phyloP scores from a whole-genome alignment of 2,888 invertebrate species.

The Notodonta ziczac region DNA sequence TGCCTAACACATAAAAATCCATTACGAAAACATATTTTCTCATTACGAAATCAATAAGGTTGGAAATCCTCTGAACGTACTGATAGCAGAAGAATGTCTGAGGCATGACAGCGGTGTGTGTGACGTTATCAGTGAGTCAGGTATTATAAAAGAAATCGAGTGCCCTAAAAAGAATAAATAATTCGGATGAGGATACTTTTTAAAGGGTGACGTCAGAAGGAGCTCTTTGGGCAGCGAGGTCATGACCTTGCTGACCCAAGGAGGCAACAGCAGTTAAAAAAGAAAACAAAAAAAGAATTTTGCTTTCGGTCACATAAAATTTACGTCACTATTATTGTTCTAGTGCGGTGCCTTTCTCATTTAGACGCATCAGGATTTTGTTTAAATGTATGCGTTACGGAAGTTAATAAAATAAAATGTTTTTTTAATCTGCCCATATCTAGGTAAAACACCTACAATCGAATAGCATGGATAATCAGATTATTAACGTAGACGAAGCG shows the following conservation, averaged over 20 bases:
- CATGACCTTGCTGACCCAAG: conserved; percentile 3
- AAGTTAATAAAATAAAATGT: background rate
- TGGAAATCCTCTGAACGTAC: conserved; percentile 12
- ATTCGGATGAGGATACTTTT: conserved; percentile 20
- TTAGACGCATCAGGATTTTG: background rate
- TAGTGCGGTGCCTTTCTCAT: no score
- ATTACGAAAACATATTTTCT: conserved; percentile 3
- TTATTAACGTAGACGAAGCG: conserved; percentile 1
- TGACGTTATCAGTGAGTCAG: conserved; percentile 58
- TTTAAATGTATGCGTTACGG: background rate
- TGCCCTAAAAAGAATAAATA: conserved; percentile 13
- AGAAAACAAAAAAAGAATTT: background rate
- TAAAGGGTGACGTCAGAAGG: conserved; percentile 9
- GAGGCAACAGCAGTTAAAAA: background rate
- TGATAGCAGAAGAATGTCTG: conserved; percentile 13
- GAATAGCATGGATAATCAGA: background rate
- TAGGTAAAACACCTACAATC: background rate
- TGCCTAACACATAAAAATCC: background rate
- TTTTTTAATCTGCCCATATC: background rate
- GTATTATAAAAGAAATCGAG: conserved; percentile 32
- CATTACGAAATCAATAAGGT: conserved; percentile 16
- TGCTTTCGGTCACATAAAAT: background rate
- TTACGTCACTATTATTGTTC: background rate
- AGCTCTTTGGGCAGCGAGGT: background rate
- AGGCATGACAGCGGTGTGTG: conserved; percentile 23